Conservation (phyloP, 2,797 vertebrate genomes). For the Erpetoichthys calabaricus region DNA sequence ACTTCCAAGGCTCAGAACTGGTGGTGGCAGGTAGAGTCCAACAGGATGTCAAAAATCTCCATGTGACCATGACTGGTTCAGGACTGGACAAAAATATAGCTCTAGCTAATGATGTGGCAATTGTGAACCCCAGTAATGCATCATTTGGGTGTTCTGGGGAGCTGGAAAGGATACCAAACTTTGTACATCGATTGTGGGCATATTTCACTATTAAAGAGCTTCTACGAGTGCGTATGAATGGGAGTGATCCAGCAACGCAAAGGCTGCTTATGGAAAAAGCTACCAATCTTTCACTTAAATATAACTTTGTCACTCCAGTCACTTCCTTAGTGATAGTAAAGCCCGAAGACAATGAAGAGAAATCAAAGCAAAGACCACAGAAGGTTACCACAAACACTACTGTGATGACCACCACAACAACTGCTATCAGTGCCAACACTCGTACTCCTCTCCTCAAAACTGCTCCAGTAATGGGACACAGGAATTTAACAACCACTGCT, state of each 20-base stretch:
- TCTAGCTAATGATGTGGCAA: conserved; percentile 42
- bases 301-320: conserved; percentile 70
- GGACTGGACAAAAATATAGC: conserved; percentile 43
- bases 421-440: conserved; percentile 21
- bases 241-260: conserved; percentile 37
- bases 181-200: conserved; percentile 66
- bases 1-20: conserved; percentile 69
- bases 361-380: neutral
- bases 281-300: conserved; percentile 64
- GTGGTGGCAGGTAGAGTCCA: conserved; percentile 60
- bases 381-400: conserved; percentile 1
- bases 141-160: conserved; percentile 31
- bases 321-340: conserved; percentile 68
- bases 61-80: conserved; percentile 43
- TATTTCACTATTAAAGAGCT: conserved; percentile 71
- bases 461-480: no score
- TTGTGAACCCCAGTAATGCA: conserved; percentile 20
- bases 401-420: conserved; percentile 16
- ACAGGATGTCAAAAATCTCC: conserved; percentile 41
- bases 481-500: conserved; percentile 3
- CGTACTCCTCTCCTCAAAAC: conserved; percentile 24
- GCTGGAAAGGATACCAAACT: conserved; percentile 37
- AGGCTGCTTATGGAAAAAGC: conserved; percentile 55
- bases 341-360: conserved; percentile 42
- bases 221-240: conserved; percentile 48